These are phyloP conservation scores for Deilephila porcellus DNA, from an alignment of 2,888 invertebrate genomes.

Conservation along the genomic window DNA sequence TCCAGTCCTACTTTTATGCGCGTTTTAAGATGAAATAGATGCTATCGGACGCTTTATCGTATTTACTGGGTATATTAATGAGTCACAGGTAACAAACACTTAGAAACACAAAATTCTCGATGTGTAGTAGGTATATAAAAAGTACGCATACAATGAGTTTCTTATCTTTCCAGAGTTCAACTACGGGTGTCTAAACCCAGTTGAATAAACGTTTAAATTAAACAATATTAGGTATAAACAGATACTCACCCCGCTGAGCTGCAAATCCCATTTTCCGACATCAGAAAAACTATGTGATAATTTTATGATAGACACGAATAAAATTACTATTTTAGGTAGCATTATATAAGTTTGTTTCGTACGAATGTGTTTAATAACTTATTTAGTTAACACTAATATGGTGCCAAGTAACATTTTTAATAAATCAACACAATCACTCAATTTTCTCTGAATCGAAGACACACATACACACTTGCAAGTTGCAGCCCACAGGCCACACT, in stretches of 20 bases:
- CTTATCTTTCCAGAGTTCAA: not conserved
- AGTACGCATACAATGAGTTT: not conserved
- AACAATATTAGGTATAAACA: not conserved
- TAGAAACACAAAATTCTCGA: not conserved
- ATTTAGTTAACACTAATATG: constrained; percentile 44
- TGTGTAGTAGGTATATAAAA: not conserved
- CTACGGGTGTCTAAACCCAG: not conserved
- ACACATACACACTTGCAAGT: not conserved
- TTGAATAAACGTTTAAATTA: not conserved
- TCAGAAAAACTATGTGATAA: constrained; percentile 82
- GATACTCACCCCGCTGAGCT: constrained; percentile 80
- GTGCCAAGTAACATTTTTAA: constrained; percentile 51
- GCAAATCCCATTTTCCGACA: constrained; percentile 88
- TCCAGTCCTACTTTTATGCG: no score
- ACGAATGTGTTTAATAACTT: constrained; percentile 10
- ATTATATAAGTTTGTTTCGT: constrained; percentile 51
- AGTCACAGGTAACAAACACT: not conserved
- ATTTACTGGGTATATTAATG: not conserved
- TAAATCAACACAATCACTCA: constrained; percentile 35
- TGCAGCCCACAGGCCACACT: not conserved
- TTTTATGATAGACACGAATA: constrained; percentile 61
- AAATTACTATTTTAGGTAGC: constrained; percentile 61
- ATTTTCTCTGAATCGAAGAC: constrained; percentile 29
- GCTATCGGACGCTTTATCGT: not conserved
- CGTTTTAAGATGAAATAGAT: not conserved